Evolutionary conservation across 2,113 vertebrate genomes (phyloP), one percentile per base, ranked within the genome.

Genomic region (Antennarius striatus): DNA sequence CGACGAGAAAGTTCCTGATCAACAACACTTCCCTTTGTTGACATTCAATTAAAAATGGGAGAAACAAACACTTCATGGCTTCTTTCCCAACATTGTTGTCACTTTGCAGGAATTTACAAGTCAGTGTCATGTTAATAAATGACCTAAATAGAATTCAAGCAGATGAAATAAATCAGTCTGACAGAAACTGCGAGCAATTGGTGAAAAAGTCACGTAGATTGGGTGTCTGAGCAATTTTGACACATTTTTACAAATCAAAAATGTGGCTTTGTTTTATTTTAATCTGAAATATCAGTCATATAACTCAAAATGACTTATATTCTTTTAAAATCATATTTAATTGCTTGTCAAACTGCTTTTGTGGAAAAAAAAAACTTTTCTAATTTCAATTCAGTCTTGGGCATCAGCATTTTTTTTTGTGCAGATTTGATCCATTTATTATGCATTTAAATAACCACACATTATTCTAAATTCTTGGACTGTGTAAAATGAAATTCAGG

Each of bases 41-140:
- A n/a, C 63, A 51, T 56, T 40, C 39, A 53, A 13, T 16, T 14
- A 22, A 62, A 61, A 28, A 36, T 22, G 42, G 39, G 42, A 28
- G 29, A 51, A 67, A 53, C 48, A 56, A 17, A 9, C 17, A 15
- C 9, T 40, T 13, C 0, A 48, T 22, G 13, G 28, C 7, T 22
- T 22, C 22, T 22, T 58, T 9, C 0, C 64, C 66, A 58, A 59
- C 10, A 29, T 50, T 32, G 55, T 46, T 43, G 63, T 65, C 80
- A 56, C 45, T 62, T 47, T 17, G n/a, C 43, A 80, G 67, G 77
- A 81, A 84, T 88, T 88, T 83, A 86, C 74, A 51, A 82, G 72
- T 46, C 42, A 39, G 58, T 79, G 82, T 83, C 71, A 85, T 39
- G 6, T 59, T 76, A 53, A 75, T 71, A 73, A 74, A 79, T 14